A percentile compares a stretch with the other conserved stretches of the same genome.
Conservation (phyloP, 2,888 invertebrate genomes). For the Eurytoma californica region DNA sequence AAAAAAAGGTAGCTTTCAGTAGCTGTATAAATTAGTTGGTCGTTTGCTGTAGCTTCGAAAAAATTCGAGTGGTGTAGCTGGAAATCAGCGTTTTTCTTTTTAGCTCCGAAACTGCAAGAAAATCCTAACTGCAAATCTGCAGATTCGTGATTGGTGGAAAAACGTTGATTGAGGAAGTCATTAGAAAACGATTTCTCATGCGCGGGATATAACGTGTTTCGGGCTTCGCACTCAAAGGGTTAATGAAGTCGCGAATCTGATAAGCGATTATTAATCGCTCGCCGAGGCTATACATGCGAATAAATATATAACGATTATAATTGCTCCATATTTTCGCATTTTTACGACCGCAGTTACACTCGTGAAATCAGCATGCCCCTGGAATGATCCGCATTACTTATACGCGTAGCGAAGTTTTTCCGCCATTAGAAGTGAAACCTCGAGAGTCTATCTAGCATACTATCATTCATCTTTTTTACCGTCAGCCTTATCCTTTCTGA, state of each 20-base stretch:
- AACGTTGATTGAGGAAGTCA: no score
- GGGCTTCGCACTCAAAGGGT: background rate
- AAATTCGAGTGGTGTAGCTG: no score
- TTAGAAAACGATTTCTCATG: no score
- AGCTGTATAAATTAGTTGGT: no score
- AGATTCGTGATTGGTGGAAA: no score
- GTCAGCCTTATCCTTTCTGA: constrained; percentile 7
- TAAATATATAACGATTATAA: background rate
- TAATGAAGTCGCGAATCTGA: background rate
- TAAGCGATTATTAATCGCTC: background rate
- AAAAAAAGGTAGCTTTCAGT: no score
- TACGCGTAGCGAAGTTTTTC: background rate
- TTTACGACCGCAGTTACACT: background rate
- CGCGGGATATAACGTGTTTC: no score
- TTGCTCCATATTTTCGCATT: background rate
- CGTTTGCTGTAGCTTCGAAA: no score
- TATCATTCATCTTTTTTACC: constrained; percentile 10
- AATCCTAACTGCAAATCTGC: no score
- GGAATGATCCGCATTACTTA: background rate
- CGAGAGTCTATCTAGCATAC: background rate
- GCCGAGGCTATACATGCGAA: background rate
- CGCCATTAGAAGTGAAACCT: constrained; percentile 15
- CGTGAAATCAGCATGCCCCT: background rate
- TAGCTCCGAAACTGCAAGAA: no score
- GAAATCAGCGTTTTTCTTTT: no score